Conservation (phyloP, 2,113 vertebrate genomes). For the Dissostichus mawsoni region DNA sequence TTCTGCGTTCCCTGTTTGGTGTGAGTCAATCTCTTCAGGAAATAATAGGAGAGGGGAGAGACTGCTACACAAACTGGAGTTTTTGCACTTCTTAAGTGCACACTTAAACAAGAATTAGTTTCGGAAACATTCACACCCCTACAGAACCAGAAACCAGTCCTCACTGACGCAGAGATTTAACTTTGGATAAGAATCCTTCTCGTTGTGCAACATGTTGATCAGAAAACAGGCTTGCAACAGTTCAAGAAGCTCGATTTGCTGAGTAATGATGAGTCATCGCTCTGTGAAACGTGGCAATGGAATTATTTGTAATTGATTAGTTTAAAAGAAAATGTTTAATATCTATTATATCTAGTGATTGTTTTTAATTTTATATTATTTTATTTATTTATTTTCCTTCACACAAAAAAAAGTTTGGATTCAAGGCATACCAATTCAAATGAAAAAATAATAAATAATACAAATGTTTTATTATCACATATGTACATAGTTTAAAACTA, state of each 20-base stretch:
- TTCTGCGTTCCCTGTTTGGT: slow-evolving; percentile 23
- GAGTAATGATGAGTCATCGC: slow-evolving; percentile 12
- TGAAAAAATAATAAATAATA: no score
- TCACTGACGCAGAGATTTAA: no score
- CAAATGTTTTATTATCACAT: no score
- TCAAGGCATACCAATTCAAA: no score
- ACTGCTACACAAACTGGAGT: not conserved
- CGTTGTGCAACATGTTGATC: not conserved
- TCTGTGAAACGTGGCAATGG: not conserved
- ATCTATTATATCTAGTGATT: not conserved
- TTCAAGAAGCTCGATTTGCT: not conserved
- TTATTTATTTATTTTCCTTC: no score
- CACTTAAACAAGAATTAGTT: not conserved
- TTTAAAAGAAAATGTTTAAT: no score
- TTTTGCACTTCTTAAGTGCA: slow-evolving; percentile 12
- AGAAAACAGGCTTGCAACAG: not conserved
- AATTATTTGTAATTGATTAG: no score
- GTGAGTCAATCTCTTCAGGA: slow-evolving; percentile 70
- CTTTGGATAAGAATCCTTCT: not conserved
- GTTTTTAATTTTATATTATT: no score
- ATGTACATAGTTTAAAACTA: no score
- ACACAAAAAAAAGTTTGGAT: no score
- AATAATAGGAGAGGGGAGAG: slow-evolving; percentile 36
- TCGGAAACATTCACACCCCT: not conserved
- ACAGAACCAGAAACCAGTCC: not conserved